Evolutionary conservation across 2,113 vertebrate species (phyloP), one percentile per base, ranked within the genome.

Genomic region (Etia nguti): DNA sequence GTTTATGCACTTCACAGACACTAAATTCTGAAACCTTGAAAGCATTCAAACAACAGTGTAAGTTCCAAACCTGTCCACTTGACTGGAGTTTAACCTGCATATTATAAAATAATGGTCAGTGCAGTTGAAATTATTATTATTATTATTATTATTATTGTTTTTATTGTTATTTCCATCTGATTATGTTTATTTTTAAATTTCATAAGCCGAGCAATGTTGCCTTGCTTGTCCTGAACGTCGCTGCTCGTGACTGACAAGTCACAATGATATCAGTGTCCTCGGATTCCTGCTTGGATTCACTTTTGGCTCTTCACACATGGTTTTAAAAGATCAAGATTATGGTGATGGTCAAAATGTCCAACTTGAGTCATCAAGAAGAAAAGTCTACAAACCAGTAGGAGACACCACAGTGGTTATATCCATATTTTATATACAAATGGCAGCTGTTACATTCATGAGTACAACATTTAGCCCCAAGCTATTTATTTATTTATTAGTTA

Each of bases 261-360:
- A 0, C 0, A 52, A 34, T 20, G 16, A 34, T 20, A 5, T 6
- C 24, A 52, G 46, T 48, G 43, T 48, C 26, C 43, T 48, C 0
- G 4, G 10, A 15, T 48, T 75, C 26, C 43, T 48, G 70, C 8
- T 73, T 50, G 20, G 24, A 50, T 75, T 48, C 43, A 46, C 24
- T n/a, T 31, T 48, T 0, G 70, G 43, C 0, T 50, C 10, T n/a
- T 77, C 16, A 13, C 26, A 0, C 6, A 1, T 12, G 2, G 24
- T 34, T 77, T 77, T 12, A 52, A 52, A n/a, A 50, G 12, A 8
- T 26, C 10, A 29, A 20, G 22, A 77, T 50, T 20, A n/a, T n/a
- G 11, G 56, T 15, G 24, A 13, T 22, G 20, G 10, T 77, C 26
- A 31, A 77, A 52, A 52, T n/a, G 0, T 77, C 18, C 0, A 48